phyloP scores from a whole-genome alignment of 2,113 vertebrate species.

The Mormyrus lacerda region DNA sequence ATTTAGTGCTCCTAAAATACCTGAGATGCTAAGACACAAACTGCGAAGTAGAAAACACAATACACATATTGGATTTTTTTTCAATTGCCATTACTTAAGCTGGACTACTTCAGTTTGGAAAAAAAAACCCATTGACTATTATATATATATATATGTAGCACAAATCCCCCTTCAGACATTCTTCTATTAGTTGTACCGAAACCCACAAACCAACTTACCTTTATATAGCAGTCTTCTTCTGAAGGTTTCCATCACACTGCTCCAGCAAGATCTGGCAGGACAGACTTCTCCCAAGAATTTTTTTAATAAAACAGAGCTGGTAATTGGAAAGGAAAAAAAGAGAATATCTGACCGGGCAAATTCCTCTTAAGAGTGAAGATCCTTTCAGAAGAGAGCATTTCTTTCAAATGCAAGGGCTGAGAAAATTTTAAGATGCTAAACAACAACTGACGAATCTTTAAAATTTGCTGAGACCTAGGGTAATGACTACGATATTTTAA shows the following conservation, averaged over 20 bases:
- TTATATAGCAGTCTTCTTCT: not conserved
- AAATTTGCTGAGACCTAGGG: not conserved
- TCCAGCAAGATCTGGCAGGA: not conserved
- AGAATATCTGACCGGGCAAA: not conserved
- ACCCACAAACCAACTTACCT: slow-evolving; percentile 12
- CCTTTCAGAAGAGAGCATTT: not conserved
- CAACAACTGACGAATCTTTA: not conserved
- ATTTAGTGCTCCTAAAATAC: not conserved
- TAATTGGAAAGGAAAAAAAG: not conserved
- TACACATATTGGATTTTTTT: not conserved
- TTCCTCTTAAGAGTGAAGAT: not conserved
- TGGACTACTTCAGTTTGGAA: not conserved
- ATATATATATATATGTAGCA: too few relatives aligned
- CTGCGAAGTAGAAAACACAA: not conserved
- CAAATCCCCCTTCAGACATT: not conserved
- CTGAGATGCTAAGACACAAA: not conserved
- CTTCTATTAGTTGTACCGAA: not conserved
- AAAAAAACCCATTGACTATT: not conserved
- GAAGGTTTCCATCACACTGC: not conserved
- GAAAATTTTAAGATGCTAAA: not conserved
- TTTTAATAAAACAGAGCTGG: not conserved
- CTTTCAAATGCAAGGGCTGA: not conserved
- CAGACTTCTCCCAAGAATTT: not conserved
- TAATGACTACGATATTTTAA: not conserved
- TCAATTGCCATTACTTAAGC: not conserved